Percentiles rank a stretch among this genome's conserved stretches.
phyloP scores from a whole-genome alignment of 2,113 vertebrate genomes.

The Daboia siamensis region DNA sequence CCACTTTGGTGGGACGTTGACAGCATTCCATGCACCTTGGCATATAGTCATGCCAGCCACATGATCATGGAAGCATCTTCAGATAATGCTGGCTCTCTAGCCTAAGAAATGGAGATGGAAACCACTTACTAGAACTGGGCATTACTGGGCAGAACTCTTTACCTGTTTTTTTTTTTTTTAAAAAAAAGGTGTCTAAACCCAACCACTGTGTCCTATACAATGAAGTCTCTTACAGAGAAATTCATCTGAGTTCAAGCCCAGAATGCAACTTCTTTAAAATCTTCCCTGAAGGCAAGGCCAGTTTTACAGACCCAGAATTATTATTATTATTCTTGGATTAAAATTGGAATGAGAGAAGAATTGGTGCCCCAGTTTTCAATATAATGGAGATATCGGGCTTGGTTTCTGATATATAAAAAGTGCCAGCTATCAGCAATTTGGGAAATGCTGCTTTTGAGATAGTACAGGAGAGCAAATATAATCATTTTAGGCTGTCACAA shows the following conservation, averaged over 20 bases:
- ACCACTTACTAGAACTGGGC: no score
- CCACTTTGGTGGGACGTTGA: no score
- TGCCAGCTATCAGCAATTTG: background rate
- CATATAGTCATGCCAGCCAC: no score
- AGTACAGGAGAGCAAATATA: background rate
- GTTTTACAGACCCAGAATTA: background rate
- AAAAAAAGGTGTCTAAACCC: background rate
- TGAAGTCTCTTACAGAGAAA: background rate
- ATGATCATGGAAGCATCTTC: no score
- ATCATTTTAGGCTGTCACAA: background rate
- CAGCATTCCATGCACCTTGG: no score
- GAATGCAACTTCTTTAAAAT: no score
- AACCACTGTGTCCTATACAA: background rate
- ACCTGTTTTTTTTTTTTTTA: no score
- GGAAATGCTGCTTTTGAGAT: background rate
- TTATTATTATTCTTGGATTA: background rate
- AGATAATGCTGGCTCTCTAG: no score
- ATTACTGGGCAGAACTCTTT: no score
- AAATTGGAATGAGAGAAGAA: background rate
- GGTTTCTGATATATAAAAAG: background rate
- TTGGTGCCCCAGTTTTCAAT: background rate
- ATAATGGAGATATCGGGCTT: background rate
- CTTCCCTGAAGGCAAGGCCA: no score
- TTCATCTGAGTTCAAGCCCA: background rate
- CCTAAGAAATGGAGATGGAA: no score